A percentile compares a stretch with the other conserved stretches of the same genome.
Conservation (phyloP, 2,113 vertebrate species). For the human (Homo sapiens) region GRCh38 chr7:1826501-1827000, state of each 20-base stretch:
- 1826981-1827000: constrained; percentile 78
- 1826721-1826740: neutral
- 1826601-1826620: neutral
- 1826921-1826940: constrained; percentile 27
- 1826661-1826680: neutral
- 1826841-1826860: neutral
- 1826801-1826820: constrained; percentile 18
- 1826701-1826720: neutral
- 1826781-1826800: constrained; percentile 42
- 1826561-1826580: neutral
- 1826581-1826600: neutral
- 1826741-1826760: neutral
- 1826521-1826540: neutral
- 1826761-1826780: constrained; percentile 23
- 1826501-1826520: neutral
- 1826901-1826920: neutral
- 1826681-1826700: neutral
- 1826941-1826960: constrained; percentile 42
- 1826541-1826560: neutral
- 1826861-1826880: constrained; percentile 30
- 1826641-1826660: neutral
- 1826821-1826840: neutral
- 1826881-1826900: constrained; percentile 48
- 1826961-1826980: constrained; percentile 80
- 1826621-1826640: neutral